A percentile compares a stretch with the other conserved stretches of the same genome.
Evolutionary conservation across 2,797 vertebrate genomes (phyloP).

Genomic region (Pseudotriccus pelzelni): DNA sequence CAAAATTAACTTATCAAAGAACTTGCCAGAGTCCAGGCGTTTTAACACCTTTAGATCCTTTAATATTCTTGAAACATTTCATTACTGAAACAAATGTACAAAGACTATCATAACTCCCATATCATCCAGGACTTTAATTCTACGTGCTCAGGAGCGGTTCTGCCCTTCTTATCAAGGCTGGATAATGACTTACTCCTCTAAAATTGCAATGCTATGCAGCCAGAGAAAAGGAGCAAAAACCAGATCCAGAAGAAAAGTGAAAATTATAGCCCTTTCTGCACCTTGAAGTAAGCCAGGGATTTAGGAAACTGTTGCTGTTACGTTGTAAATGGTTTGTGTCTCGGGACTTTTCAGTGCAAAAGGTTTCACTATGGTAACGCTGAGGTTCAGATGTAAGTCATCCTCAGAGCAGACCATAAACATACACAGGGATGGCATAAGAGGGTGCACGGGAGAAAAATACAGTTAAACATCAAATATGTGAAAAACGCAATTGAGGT

Average conservation of each 20-base stretch:
- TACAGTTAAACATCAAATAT: neutral
- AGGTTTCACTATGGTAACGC: neutral
- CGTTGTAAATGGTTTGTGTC: neutral
- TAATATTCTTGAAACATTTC: neutral
- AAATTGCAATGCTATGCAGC: neutral
- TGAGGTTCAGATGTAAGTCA: neutral
- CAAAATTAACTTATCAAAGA: slow-evolving; percentile 56
- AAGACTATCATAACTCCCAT: neutral
- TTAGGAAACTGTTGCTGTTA: slow-evolving; percentile 1
- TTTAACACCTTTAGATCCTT: slow-evolving; percentile 8
- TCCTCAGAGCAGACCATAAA: neutral
- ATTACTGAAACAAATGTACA: neutral
- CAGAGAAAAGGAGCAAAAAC: neutral
- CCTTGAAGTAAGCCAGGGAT: neutral
- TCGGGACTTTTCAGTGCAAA: neutral
- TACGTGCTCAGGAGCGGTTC: neutral
- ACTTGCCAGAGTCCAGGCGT: neutral
- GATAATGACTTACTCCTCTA: neutral
- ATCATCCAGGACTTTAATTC: neutral
- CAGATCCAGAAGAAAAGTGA: neutral
- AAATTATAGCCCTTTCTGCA: neutral
- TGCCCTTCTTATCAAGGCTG: neutral
- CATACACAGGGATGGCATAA: neutral
- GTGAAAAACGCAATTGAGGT: neutral
- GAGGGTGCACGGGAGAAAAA: neutral